phyloP scores from a whole-genome alignment of 2,888 invertebrate species.

The Anticlea derivata region DNA sequence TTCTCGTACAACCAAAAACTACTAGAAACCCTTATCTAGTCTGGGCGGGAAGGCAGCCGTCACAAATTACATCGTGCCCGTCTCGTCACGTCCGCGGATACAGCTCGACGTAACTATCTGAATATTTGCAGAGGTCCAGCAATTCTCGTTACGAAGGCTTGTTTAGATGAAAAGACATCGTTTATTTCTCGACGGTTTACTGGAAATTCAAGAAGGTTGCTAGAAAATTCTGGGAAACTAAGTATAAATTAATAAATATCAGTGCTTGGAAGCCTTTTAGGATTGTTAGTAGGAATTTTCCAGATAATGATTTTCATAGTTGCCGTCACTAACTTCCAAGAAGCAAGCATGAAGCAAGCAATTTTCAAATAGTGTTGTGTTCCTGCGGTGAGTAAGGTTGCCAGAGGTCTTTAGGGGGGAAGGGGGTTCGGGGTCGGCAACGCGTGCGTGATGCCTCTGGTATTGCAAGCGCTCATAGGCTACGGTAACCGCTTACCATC shows the following conservation, averaged over 20 bases:
- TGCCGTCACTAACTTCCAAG: background rate
- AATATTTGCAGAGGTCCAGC: slow-evolving; percentile 28
- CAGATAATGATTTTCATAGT: no score
- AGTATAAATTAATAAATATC: slow-evolving; percentile 1
- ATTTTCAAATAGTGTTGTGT: no score
- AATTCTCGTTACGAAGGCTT: slow-evolving; percentile 23
- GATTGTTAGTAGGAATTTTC: background rate
- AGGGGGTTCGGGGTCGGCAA: no score
- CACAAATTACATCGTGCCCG: slow-evolving; percentile 33
- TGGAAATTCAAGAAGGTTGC: slow-evolving; percentile 13
- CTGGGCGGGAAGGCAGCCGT: slow-evolving; percentile 28
- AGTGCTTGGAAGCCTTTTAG: background rate
- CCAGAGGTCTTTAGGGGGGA: no score
- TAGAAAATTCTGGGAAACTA: background rate
- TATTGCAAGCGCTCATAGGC: no score
- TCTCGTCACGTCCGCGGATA: slow-evolving; percentile 33
- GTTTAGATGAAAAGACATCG: slow-evolving; percentile 27
- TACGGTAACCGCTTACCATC: no score
- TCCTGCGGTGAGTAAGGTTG: no score
- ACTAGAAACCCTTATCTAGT: slow-evolving; percentile 33
- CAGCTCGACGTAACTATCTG: slow-evolving; percentile 30
- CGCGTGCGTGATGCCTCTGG: no score
- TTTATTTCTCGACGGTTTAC: slow-evolving; percentile 21
- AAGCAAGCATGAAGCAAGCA: no score
- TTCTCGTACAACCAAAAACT: slow-evolving; percentile 10